Percentiles rank a stretch among this genome's conserved stretches.
phyloP scores from a whole-genome alignment of 2,113 vertebrate species.

The Lepidothrix coronata region DNA sequence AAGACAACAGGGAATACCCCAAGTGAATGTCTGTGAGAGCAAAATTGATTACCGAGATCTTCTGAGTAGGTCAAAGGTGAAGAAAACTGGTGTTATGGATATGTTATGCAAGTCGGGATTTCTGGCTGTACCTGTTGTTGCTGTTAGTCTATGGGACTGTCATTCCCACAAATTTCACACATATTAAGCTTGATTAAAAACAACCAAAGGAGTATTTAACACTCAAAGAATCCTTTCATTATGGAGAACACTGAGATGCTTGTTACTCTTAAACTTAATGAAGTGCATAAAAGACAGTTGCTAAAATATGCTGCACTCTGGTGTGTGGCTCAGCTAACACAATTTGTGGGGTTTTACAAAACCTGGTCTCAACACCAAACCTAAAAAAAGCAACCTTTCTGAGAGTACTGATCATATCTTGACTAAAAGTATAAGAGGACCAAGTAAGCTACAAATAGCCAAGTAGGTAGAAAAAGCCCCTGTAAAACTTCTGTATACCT shows the following conservation, averaged over 20 bases:
- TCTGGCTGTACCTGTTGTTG: conserved; percentile 47
- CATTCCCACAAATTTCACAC: conserved; percentile 34
- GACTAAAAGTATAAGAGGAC: not conserved
- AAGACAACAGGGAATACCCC: not conserved
- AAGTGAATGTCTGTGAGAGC: not conserved
- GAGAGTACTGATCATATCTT: rapidly evolving
- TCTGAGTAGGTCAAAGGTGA: not conserved
- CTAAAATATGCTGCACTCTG: conserved; percentile 16
- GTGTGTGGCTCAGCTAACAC: not conserved
- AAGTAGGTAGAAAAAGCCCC: not conserved
- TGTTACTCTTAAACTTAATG: conserved; percentile 47
- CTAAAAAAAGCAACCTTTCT: not conserved
- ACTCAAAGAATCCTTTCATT: conserved; percentile 63
- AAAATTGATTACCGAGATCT: not conserved
- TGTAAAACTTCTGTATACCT: not conserved
- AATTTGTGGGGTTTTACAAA: not conserved
- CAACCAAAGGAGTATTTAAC: conserved; percentile 39
- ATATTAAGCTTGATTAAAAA: conserved; percentile 52
- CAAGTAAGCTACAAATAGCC: not conserved
- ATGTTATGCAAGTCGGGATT: not conserved
- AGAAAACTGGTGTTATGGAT: not conserved
- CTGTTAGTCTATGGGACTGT: conserved; percentile 19
- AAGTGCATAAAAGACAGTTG: conserved; percentile 39
- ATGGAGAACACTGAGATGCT: conserved; percentile 40
- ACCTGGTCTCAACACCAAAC: not conserved